Conservation (phyloP, 2,113 vertebrate species). For the Tylochromis polylepis region DNA sequence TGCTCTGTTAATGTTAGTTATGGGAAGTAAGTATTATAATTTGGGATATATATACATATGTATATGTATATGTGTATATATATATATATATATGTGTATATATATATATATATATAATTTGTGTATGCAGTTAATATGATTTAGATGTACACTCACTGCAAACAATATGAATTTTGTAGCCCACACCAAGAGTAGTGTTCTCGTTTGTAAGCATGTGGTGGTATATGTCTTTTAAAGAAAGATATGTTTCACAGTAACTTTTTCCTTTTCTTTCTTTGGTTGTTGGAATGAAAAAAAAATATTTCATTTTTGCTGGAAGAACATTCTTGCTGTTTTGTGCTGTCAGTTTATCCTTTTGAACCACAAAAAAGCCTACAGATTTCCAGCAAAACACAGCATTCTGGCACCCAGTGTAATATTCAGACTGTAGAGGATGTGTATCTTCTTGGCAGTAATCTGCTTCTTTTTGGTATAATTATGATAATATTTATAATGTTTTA, state of each 20-base stretch:
- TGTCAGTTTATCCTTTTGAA: not conserved
- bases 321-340: not conserved
- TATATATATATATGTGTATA: too few species aligned
- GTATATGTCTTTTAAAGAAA: not conserved
- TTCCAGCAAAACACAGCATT: not conserved
- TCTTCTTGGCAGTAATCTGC: not conserved
- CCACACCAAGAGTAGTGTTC: too few species aligned
- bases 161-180: not conserved
- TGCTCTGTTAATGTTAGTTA: not conserved
- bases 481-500: not conserved
- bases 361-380: not conserved
- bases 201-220: fast-evolving
- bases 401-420: not conserved
- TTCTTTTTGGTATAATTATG: not conserved
- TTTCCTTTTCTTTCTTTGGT: not conserved
- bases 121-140: not conserved
- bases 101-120: too few species aligned
- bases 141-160: not conserved
- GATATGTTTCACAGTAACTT: not conserved
- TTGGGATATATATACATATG: not conserved
- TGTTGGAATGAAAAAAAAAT: not conserved
- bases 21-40: not conserved
- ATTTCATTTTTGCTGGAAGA: not conserved
- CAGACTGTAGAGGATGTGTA: not conserved
- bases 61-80: too few species aligned